phyloP scores from a whole-genome alignment of 2,888 invertebrate species.

The Drosophila borborema region DNA sequence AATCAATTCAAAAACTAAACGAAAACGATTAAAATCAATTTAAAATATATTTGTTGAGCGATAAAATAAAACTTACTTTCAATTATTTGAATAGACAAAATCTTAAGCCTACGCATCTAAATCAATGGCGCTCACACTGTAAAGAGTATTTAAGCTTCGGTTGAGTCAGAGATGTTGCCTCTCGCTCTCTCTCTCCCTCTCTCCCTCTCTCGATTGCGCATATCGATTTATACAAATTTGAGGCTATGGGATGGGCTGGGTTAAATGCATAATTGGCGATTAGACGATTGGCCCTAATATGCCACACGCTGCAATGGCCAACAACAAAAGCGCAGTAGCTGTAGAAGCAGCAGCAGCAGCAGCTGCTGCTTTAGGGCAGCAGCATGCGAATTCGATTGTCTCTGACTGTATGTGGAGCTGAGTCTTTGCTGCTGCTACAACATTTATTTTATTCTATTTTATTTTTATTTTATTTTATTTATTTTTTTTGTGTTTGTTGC shows the following conservation, averaged over 20 bases:
- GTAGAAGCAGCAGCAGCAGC: neutral
- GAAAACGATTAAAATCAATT: neutral
- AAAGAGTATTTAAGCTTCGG: constrained; percentile 23
- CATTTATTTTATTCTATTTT: neutral
- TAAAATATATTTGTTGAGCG: neutral
- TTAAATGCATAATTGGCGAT: constrained; percentile 79
- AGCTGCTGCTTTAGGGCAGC: constrained; percentile 35
- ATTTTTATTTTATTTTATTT: neutral
- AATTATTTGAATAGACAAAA: neutral
- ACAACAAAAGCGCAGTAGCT: constrained; percentile 63
- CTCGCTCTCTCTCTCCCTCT: neutral
- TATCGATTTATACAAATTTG: constrained; percentile 56
- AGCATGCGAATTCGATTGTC: constrained; percentile 46
- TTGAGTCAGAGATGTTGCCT: constrained; percentile 9
- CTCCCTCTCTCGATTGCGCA: constrained; percentile 38
- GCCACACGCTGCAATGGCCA: constrained; percentile 56
- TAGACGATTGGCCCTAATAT: constrained; percentile 80
- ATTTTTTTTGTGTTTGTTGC: neutral
- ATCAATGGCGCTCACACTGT: neutral
- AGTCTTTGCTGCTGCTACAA: constrained; percentile 10
- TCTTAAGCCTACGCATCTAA: neutral
- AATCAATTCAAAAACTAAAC: neutral
- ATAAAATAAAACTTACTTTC: neutral
- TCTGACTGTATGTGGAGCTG: constrained; percentile 19
- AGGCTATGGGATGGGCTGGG: constrained; percentile 14